These are phyloP conservation scores for Hydrozoanthus gracilis DNA, from an alignment of 92 coral and sea anemone genomes.

Conservation along the genomic window DNA sequence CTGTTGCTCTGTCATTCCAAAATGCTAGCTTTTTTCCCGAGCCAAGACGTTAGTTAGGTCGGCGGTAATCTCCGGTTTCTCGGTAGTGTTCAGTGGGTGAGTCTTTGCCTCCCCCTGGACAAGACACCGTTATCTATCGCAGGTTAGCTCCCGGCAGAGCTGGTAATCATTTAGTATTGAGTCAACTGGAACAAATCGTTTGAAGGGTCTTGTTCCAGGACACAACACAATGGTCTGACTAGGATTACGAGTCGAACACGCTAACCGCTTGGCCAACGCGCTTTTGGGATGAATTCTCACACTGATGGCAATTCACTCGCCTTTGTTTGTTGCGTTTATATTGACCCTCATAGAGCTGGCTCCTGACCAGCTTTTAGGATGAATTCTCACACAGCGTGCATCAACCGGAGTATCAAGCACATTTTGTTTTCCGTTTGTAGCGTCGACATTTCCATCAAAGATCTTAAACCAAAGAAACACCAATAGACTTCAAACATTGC, in stretches of 20 bases:
- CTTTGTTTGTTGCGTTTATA: constrained; percentile 39
- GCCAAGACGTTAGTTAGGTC: too few species aligned
- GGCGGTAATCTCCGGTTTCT: too few species aligned
- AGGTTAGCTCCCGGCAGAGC: too few species aligned
- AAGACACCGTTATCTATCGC: background rate
- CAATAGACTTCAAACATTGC: background rate
- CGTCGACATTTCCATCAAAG: constrained; percentile 77
- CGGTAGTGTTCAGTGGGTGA: too few species aligned
- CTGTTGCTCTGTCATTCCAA: too few species aligned
- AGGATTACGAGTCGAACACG: too few species aligned
- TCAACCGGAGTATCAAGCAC: constrained; percentile 38
- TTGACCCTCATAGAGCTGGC: constrained; percentile 66
- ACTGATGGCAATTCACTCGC: constrained; percentile 59
- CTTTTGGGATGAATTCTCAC: constrained; percentile 71
- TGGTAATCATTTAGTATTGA: too few species aligned
- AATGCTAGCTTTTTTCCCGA: too few species aligned
- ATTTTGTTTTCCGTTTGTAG: constrained; percentile 50
- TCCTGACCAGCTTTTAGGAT: constrained; percentile 67
- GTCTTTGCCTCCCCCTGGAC: too few species aligned
- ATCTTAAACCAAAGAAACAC: constrained; percentile 51
- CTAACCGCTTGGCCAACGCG: constrained; percentile 24
- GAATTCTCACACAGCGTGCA: constrained; percentile 79
- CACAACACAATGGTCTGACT: too few species aligned
- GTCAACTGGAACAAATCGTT: too few species aligned
- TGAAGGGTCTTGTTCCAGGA: too few species aligned